A percentile compares a stretch with the other conserved stretches of the same genome.
Evolutionary conservation across 2,113 vertebrate species (phyloP).

Genomic region (Sorex araneus): DNA sequence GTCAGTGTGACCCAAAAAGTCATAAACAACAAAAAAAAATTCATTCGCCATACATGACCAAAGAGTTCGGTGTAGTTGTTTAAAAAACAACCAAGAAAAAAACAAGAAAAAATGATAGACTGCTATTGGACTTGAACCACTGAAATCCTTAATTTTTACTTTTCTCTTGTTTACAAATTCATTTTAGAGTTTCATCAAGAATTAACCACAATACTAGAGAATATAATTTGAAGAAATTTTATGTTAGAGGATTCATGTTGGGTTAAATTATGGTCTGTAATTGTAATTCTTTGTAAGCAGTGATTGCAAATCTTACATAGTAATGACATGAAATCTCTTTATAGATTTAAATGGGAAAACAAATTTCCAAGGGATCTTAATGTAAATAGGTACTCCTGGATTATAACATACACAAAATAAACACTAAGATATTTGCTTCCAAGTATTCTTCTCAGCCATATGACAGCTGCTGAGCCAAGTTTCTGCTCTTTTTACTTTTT

Average conservation of each 20-base stretch:
- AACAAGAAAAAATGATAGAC: too few relatives aligned
- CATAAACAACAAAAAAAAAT: not conserved
- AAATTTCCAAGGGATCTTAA: not conserved
- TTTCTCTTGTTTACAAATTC: not conserved
- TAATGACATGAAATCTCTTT: not conserved
- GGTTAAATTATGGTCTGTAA: not conserved
- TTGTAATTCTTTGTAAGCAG: not conserved
- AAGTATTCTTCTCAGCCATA: not conserved
- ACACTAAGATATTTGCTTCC: not conserved
- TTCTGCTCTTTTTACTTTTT: not conserved
- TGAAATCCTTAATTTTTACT: slow-evolving; percentile 24
- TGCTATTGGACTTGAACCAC: not conserved
- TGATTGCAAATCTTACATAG: not conserved
- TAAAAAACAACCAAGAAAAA: too few relatives aligned
- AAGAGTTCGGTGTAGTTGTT: too few relatives aligned
- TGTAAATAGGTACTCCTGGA: not conserved
- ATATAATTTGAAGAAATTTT: not conserved
- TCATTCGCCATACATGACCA: not conserved
- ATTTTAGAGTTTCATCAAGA: slow-evolving; percentile 34
- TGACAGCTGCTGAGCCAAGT: too few relatives aligned
- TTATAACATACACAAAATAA: slow-evolving; percentile 30
- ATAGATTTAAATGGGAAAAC: not conserved
- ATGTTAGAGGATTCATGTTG: slow-evolving; percentile 3
- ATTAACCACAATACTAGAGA: not conserved
- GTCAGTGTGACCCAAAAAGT: too few relatives aligned